Evolutionary conservation across 2,888 invertebrate species (phyloP), one percentile per base, ranked within the genome.

Genomic region (Aleiodes testaceus): DNA sequence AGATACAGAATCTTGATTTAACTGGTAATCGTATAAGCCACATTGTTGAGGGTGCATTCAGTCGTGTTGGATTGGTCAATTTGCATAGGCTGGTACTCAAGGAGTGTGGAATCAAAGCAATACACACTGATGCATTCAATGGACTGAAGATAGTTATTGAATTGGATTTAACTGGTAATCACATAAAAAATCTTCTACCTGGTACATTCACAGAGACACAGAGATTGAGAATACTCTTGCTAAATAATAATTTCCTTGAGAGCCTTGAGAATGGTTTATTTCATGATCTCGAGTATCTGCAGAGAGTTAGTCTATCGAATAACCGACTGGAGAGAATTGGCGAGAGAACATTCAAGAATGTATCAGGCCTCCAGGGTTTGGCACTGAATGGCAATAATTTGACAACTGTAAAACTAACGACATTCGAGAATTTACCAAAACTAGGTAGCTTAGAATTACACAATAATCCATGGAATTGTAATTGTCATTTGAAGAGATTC

Each of bases 391-490:
- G 92, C 47, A 97, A 97, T 85, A 92, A 91, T 80, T 88, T 97
- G 68, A 92, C 92, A 66, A 90, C 90, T 66, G 86, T 96, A 61
- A 91, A 90, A 80, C 89, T 91, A 59, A 91, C 92, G 72, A 91
- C 92, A 5, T 91, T 95, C 71, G 89, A 90, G 69, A 89, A 90
- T 42, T 87, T 96, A 66, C 89, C 90, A 1, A 92, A 92, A 75
- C 87, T 97, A 66, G 91, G 91, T 26, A 93, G 93, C 80, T 88
- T 97, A 52, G 93, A 93, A 68, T 89, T 97, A 0, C 92, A 92
- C 75, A 92, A 93, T 74, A 97, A 97, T 84, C 94, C 94, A 0
- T 97, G 97, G 97, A 91, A 93, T 73, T 97, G 97, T 83, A 95
- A 97, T 82, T 97, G 97, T 82, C 92, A 93, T 75, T 88, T 97